Evolutionary conservation across 2,113 vertebrate species (phyloP).

Genomic region (Mustela lutreola): DNA sequence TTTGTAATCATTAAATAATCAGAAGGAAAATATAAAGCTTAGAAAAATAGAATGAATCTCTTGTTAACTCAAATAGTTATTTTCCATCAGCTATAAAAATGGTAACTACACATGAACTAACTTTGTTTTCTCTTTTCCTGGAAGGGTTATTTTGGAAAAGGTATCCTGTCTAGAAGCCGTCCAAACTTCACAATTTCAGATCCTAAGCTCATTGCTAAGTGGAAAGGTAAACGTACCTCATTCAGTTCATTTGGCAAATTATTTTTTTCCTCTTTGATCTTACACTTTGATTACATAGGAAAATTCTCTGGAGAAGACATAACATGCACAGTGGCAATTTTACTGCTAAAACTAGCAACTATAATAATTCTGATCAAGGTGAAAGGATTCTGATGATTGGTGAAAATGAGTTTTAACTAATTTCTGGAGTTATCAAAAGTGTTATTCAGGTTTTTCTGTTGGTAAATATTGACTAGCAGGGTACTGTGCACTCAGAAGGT

Average conservation of each 20-base stretch:
- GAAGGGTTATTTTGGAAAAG: constrained; percentile 98
- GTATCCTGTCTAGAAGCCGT: constrained; percentile 93
- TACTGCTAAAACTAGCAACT: background rate
- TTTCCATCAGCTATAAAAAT: background rate
- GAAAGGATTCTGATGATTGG: background rate
- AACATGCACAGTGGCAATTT: background rate
- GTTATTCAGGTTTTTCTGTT: background rate
- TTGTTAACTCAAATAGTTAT: background rate
- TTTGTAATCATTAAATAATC: background rate
- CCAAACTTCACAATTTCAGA: constrained; percentile 92
- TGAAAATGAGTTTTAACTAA: background rate
- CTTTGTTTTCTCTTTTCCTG: constrained; percentile 33
- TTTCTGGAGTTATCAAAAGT: background rate
- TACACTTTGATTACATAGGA: background rate
- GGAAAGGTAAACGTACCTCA: constrained; percentile 89
- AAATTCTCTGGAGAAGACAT: background rate
- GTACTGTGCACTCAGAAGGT: background rate
- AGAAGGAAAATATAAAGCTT: background rate
- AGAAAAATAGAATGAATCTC: background rate
- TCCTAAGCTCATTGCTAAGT: constrained; percentile 84
- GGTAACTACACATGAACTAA: background rate
- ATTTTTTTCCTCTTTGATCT: background rate
- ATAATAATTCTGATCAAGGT: background rate
- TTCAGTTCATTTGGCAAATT: background rate
- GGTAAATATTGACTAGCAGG: background rate